Base-by-base conservation (phyloP, 2,797 vertebrate species). In the Enteromius trimaculatus region DNA sequence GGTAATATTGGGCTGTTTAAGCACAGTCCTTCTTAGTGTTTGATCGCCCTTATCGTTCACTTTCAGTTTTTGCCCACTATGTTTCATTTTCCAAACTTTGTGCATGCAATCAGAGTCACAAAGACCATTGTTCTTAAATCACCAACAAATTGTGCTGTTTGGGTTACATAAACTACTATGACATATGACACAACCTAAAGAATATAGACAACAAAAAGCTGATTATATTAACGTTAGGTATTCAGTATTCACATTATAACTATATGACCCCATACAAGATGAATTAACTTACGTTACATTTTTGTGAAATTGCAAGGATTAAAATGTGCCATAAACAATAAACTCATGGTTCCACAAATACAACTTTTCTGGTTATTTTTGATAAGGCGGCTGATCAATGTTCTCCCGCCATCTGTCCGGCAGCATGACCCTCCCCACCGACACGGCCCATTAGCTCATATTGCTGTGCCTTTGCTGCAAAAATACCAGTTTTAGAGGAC, bases 321-420 rank as follows among this genome's bases (percentile, higher is more conserved):
- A 39, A 3, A 51, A 31, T 79, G 34, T 66, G 10, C 53, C 17
- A n/a, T 31, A 29, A 55, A 17, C 64, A 14, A 6, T 51, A 17
- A 16, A 10, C 6, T 51, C 8, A 23, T 26, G 16, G 4, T 31
- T 11, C 62, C n/a, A 29, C 23, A 68, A 53, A 66, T 55, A 2
- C 23, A 16, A 26, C 39, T 37, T 14, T 49, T 81, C 74, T 42
- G 49, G 62, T 26, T 29, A n/a, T 23, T 4, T 74, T 74, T 81
- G 42, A 58, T 75, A 55, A 76, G 60, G 17, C 6, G 6, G 42
- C 16, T 11, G 6, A 77, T 83, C 64, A 77, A 34, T 3, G 17
- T 3, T 47, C 34, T 75, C 71, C 6, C 17, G 60, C 81, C 81
- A 68, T 77, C 81, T 77, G 81, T 51, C 60, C 9, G 4, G 49